Conservation (phyloP, 2,113 vertebrate species). For the Prietella phreatophila region DNA sequence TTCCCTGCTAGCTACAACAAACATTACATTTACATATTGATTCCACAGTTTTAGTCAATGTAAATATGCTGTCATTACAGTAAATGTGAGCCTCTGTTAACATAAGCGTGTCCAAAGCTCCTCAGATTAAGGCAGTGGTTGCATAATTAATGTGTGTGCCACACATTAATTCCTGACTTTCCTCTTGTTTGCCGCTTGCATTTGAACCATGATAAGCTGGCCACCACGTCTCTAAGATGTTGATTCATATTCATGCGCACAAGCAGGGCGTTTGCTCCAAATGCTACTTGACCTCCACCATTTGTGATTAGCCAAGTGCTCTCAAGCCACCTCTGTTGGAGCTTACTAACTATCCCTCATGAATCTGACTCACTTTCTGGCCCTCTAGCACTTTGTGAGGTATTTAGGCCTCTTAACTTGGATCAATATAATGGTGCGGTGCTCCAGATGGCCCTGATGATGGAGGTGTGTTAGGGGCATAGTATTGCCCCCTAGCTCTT, state of each 20-base stretch:
- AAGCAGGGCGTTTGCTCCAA: conserved; percentile 72
- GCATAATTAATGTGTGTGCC: conserved; percentile 90
- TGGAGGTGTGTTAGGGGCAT: conserved; percentile 22
- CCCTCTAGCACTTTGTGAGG: conserved; percentile 28
- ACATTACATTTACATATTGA: conserved; percentile 99
- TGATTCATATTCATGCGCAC: conserved; percentile 75
- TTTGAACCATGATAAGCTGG: conserved; percentile 74
- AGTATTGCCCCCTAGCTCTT: conserved; percentile 56
- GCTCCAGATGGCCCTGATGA: conserved; percentile 41
- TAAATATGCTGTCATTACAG: conserved; percentile 99
- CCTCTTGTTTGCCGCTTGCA: conserved; percentile 69
- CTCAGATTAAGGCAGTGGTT: conserved; percentile 90
- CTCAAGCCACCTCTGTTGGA: conserved; percentile 26
- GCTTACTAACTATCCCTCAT: conserved; percentile 24
- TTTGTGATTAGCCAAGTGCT: conserved; percentile 67
- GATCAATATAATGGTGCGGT: conserved; percentile 22
- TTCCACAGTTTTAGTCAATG: conserved; percentile 99
- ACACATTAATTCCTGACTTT: conserved; percentile 83
- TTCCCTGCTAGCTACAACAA: conserved; percentile 99
- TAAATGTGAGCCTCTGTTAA: conserved; percentile 99
- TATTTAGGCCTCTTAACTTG: conserved; percentile 32
- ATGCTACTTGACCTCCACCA: conserved; percentile 75
- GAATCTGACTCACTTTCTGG: conserved; percentile 24
- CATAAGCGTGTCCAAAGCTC: conserved; percentile 95
- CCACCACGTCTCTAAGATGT: conserved; percentile 71